Percentiles rank a stretch among this genome's conserved stretches.
These are phyloP conservation scores for Actias luna DNA, from an alignment of 2,888 invertebrate species.

Conservation along the genomic window DNA sequence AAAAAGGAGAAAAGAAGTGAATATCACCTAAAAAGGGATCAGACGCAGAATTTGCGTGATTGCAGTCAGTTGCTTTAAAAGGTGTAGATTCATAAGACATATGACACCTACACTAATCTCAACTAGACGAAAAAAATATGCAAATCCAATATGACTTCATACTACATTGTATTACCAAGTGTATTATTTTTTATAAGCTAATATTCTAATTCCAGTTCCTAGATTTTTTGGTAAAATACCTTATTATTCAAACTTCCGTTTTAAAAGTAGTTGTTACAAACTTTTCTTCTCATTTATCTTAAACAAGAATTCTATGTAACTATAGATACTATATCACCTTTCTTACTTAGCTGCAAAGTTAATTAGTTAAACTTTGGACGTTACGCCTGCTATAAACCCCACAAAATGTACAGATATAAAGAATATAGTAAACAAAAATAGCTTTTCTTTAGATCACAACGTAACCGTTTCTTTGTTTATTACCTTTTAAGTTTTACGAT, in stretches of 20 bases:
- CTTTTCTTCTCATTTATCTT: not conserved
- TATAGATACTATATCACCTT: not conserved
- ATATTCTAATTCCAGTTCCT: too few species aligned
- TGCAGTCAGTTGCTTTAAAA: not conserved
- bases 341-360: conserved; percentile 12
- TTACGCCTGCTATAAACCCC: not conserved
- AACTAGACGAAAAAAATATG: conserved; percentile 8
- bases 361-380: conserved; percentile 10
- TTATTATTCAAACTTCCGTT: not conserved
- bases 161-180: not conserved
- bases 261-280: not conserved
- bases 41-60: not conserved
- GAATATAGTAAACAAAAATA: conserved; percentile 9
- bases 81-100: conserved; percentile 7
- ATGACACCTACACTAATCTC: conserved; percentile 7
- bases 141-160: not conserved
- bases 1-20: not conserved
- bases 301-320: not conserved
- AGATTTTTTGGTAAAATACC: not conserved
- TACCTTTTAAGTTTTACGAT: conserved; percentile 33
- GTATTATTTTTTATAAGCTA: too few species aligned
- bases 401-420: conserved; percentile 7
- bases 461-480: conserved; percentile 28
- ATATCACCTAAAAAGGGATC: not conserved
- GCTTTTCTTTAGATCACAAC: conserved; percentile 7